phyloP scores from a whole-genome alignment of 2,888 invertebrate genomes.

The Ametastegia equiseti region DNA sequence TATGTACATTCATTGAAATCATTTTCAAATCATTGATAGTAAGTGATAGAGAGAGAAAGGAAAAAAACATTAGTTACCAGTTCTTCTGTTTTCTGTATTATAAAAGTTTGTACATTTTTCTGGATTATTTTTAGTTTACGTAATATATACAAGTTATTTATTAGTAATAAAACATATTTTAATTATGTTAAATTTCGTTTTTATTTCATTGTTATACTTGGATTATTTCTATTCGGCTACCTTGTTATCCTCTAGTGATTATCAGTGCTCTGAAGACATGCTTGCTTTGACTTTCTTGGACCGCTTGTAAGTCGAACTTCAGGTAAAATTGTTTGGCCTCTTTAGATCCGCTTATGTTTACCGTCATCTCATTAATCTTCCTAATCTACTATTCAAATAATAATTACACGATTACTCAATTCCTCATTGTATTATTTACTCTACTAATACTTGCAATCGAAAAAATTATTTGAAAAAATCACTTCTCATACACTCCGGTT shows the following conservation, averaged over 20 bases:
- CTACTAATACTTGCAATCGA: background rate
- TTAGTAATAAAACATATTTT: slow-evolving; percentile 67
- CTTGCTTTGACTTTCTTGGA: slow-evolving; percentile 60
- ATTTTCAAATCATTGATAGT: background rate
- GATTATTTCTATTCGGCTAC: slow-evolving; percentile 59
- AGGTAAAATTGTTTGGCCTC: slow-evolving; percentile 61
- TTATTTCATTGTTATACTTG: slow-evolving; percentile 64
- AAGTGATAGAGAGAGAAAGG: too few species aligned
- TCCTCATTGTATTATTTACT: background rate
- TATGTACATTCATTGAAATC: slow-evolving; percentile 21
- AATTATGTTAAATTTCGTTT: slow-evolving; percentile 64
- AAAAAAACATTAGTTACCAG: background rate
- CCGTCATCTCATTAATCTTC: slow-evolving; percentile 1
- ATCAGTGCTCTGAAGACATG: slow-evolving; percentile 61
- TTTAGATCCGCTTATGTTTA: slow-evolving; percentile 33
- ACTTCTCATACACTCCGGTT: background rate
- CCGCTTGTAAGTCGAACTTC: slow-evolving; percentile 59
- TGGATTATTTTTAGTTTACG: slow-evolving; percentile 36
- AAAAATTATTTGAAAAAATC: background rate
- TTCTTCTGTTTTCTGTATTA: slow-evolving; percentile 8
- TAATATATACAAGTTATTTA: slow-evolving; percentile 51
- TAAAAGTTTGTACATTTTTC: slow-evolving; percentile 47
- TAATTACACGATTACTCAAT: background rate
- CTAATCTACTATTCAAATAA: background rate
- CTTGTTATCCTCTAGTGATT: slow-evolving; percentile 56